Conservation (phyloP, 2,888 invertebrate species). For the Steinernema hermaphroditum region DNA sequence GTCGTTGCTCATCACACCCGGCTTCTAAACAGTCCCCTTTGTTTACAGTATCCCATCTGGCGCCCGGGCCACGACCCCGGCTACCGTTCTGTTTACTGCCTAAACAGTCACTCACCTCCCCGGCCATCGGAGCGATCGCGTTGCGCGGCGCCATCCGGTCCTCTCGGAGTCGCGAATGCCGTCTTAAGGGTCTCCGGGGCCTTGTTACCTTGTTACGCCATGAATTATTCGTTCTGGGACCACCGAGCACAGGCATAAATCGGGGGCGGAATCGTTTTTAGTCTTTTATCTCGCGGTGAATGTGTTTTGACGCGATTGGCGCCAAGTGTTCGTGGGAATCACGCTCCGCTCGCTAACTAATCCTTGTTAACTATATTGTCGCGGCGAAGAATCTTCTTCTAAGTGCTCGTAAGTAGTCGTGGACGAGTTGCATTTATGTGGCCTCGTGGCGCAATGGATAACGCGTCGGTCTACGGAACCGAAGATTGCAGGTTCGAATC, state of each 20-base stretch:
- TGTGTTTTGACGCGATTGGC: conserved; percentile 1
- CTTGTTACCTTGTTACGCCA: not conserved
- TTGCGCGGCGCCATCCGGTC: conserved; percentile 8
- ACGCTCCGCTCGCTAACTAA: no score
- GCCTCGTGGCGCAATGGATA: no score
- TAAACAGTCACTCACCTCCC: conserved; percentile 5
- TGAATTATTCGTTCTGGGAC: not conserved
- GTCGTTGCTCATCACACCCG: conserved; percentile 40
- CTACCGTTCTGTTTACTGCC: not conserved
- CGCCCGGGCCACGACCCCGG: conserved; percentile 20
- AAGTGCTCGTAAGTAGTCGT: no score
- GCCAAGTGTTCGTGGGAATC: not conserved
- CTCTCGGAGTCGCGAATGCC: not conserved
- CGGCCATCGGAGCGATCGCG: conserved; percentile 15
- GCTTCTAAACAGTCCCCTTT: conserved; percentile 41
- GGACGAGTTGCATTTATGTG: no score
- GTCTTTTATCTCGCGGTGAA: not conserved
- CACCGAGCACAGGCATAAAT: not conserved
- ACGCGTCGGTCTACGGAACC: no score
- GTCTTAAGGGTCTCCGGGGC: not conserved
- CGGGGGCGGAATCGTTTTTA: not conserved
- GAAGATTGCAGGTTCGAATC: no score
- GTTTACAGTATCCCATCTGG: conserved; percentile 17
- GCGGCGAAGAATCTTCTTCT: not conserved
- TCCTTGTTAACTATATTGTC: conserved; percentile 2